phyloP scores from a whole-genome alignment of 2,113 vertebrate species.

The Bos javanicus region DNA sequence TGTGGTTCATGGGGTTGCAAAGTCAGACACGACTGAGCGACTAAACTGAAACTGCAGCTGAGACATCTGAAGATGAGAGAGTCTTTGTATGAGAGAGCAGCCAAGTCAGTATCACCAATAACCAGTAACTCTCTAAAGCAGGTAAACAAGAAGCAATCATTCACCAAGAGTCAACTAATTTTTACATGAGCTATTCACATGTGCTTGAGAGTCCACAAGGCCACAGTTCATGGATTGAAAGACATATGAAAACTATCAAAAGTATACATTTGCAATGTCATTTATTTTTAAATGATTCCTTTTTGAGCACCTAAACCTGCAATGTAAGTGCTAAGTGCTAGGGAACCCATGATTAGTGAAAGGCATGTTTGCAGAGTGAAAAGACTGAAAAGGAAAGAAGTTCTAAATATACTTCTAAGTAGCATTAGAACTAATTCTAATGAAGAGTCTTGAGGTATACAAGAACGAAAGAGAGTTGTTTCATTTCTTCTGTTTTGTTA shows the following conservation, averaged over 20 bases:
- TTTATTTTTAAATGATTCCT: background rate
- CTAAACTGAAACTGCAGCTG: background rate
- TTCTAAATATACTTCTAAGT: background rate
- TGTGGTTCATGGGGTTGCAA: background rate
- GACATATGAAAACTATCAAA: background rate
- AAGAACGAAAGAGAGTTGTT: background rate
- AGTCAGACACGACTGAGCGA: background rate
- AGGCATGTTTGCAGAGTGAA: background rate
- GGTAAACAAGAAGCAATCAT: background rate
- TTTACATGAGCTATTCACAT: background rate
- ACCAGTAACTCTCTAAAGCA: background rate
- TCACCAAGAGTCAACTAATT: background rate
- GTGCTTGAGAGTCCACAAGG: background rate
- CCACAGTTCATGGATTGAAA: background rate
- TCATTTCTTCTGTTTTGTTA: background rate
- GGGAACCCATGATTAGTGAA: background rate
- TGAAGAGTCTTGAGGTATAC: background rate
- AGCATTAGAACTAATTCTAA: background rate
- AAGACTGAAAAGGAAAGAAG: background rate
- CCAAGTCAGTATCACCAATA: background rate
- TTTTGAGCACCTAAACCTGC: background rate
- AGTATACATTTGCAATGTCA: background rate
- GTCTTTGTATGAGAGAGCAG: background rate
- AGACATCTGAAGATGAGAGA: background rate
- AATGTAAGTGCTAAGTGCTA: background rate